Conservation (phyloP, 2,797 vertebrate genomes). For the Staurois parvus region DNA sequence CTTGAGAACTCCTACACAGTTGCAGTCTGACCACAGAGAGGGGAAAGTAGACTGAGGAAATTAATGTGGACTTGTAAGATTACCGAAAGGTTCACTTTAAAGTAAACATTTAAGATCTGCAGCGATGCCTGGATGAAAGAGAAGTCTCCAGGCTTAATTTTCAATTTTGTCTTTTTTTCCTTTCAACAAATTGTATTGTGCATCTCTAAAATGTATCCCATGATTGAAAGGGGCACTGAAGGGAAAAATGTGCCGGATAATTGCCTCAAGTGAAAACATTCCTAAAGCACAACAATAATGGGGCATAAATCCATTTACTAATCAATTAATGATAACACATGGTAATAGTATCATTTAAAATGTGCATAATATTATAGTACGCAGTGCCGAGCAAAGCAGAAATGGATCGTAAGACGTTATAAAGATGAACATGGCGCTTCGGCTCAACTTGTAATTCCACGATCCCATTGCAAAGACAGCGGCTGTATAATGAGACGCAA, state of each 20-base stretch:
- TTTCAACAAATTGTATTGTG: too few relatives aligned
- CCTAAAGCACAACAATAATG: constrained; percentile 45
- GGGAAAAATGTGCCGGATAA: constrained; percentile 38
- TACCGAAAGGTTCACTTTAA: too few relatives aligned
- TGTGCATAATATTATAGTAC: constrained; percentile 37
- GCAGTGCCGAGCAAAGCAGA: constrained; percentile 11
- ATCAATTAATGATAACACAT: constrained; percentile 49
- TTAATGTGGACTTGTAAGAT: too few relatives aligned
- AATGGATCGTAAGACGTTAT: constrained; percentile 31
- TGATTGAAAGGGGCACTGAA: constrained; percentile 24
- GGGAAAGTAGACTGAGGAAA: too few relatives aligned
- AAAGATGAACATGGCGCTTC: constrained; percentile 12
- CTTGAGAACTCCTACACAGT: too few relatives aligned
- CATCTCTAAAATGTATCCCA: too few relatives aligned
- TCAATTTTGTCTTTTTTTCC: too few relatives aligned
- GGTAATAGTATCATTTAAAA: constrained; percentile 33
- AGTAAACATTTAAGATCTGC: too few relatives aligned
- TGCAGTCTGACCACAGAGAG: too few relatives aligned
- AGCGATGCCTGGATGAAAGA: too few relatives aligned
- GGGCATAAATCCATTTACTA: constrained; percentile 33
- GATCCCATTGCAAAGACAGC: not conserved
- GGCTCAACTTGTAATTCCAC: not conserved
- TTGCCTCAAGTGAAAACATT: constrained; percentile 50
- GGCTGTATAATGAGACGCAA: too few relatives aligned
- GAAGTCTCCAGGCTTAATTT: too few relatives aligned